Evolutionary conservation across 2,113 vertebrate genomes (phyloP), one percentile per base, ranked within the genome.

Genomic region (Brachypodius melanocephalos): DNA sequence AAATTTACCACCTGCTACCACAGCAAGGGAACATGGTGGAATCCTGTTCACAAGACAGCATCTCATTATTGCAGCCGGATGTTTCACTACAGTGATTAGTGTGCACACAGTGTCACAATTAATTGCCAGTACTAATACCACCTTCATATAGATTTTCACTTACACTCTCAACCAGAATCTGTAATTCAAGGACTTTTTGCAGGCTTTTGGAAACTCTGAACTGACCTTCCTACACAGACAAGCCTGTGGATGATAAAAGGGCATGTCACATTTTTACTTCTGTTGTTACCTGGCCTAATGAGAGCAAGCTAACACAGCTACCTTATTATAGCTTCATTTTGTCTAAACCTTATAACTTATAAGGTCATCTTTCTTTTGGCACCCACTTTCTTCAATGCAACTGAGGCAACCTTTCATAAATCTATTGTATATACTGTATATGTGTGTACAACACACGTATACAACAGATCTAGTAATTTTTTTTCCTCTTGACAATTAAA

Each of bases 1-100:
- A 95, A 95, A 95, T 95, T 88, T 86, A 85, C 88, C 89, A 93
- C 91, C 85, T 94, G 91, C 88, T 94, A 77, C 63, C 67, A 88
- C 1, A 63, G 55, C 61, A 91, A 48, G 55, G 55, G 75, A 91
- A 91, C 85, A 45, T 63, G 55, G 59, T 54, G 25, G 67, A 80
- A 71, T 77, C 59, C 67, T 32, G 12, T 68, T 88, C 67, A 66
- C 34, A 94, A 62, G 71, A 49, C 22, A 76, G 85, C 77, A 89
- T 73, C 52, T 93, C 85, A 72, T 95, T 79, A 89, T 36, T 94
- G 75, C 89, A 83, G 91, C 43, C 0, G 1, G 51, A 83, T 84
- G 36, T 77, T 93, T 85, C 59, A 73, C 17, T 40, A 38, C 43
- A 74, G 63, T 26, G 38, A 85, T 36, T 43, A 46, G 49, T 10